Base-by-base conservation (phyloP, 2,888 invertebrate species). In the Acrocyrtus sp. region DNA sequence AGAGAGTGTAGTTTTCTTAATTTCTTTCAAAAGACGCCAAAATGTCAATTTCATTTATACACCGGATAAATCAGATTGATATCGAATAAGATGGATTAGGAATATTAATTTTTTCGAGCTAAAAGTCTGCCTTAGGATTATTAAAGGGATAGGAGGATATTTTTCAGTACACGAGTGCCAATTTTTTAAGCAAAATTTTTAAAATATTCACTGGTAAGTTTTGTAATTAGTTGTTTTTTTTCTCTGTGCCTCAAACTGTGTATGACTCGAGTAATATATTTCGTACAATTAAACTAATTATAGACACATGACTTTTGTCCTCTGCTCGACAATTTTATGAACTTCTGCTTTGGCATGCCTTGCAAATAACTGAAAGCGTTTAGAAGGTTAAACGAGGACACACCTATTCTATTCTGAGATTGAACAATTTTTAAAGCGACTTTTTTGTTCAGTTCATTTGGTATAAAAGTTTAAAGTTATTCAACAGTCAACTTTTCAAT, bases 1-100 rank as follows among this genome's bases (percentile, higher is more conserved):
- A n/a, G n/a, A n/a, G n/a, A n/a, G n/a, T n/a, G n/a, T n/a, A n/a
- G n/a, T n/a, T n/a, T n/a, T n/a, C n/a, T n/a, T n/a, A n/a, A n/a
- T 34, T 34, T 12, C 34, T 34, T 34, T 34, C 34, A 34, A 8
- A 21, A 17, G 47, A 47, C 19, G 47, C 47, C 47, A 47, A n/a
- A 19, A 47, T 56, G 56, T 21, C 56, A 56, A 56, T 58, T 22
- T 58, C 26, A 50, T 62, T 62, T 34, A 8, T 41, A 51, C 50
- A n/a, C n/a, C n/a, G 21, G 39, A 24, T 41, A 62, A 61, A 62
- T 62, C 51, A 62, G 61, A 51, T 62, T 51, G 34, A 41, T n/a
- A 62, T 50, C 58, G 45, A 12, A 34, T 34, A 34, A 34, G 12
- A 34, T 8, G 34, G n/a, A n/a, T n/a, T n/a, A n/a, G n/a, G n/a